Base-by-base conservation (phyloP, 2,797 vertebrate genomes). In the Leucoraja ocellata region DNA sequence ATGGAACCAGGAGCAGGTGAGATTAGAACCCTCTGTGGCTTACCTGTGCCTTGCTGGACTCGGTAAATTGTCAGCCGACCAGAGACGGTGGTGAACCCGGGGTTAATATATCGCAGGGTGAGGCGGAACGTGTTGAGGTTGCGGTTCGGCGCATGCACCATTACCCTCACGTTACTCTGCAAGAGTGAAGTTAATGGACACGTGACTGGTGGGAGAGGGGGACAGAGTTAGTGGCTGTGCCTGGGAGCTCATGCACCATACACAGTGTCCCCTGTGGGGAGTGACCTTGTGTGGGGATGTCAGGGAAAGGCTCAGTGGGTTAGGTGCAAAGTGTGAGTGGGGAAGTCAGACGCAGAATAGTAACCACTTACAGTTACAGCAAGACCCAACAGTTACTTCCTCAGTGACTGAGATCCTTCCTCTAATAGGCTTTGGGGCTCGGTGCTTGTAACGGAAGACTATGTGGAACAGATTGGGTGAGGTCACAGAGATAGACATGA, bases 121-220 rank as follows among this genome's bases (percentile, higher is more conserved):
- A 98, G 94, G 88, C 93, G 96, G 96, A 97, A 99, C 93, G 97
- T 96, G 94, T 95, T 96, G 93, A 94, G 95, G 93, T 95, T 95
- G 94, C 97, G 96, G 86, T 96, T 97, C 94, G 95, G 97, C 94
- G 97, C 97, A 95, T 97, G 97, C 96, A 99, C 95, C 95, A 95
- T 96, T 95, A 99, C 95, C 96, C 95, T 98, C 94, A 99, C 97
- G 96, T 99, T 97, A 94, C 95, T 98, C 98, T 99, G 97, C 95
- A 96, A 97, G 96, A 96, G 65, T 94, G 78, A 95, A 93, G 94
- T 96, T 95, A 95, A 95, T 94, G 94, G 95, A 97, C 95, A 96
- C 94, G 94, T 95, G 94, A 95, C 93, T 93, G 92, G 92, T 39
- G 79, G 36, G 80, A 39, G 80, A 91, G 61, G 28, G 36, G 32